phyloP scores from a whole-genome alignment of 2,888 invertebrate genomes.

The Oscheius onirici region DNA sequence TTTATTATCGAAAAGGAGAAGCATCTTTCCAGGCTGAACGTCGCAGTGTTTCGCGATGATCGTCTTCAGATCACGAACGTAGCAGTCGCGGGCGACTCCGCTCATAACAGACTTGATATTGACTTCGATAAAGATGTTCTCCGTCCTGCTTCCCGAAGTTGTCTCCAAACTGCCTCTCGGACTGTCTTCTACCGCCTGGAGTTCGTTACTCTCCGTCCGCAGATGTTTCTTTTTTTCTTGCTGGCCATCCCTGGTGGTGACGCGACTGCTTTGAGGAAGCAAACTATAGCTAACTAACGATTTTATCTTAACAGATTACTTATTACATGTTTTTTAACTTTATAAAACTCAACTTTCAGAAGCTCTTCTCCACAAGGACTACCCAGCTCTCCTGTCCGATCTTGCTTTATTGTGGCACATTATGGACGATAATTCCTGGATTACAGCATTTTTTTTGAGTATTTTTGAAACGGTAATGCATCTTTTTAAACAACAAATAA shows the following conservation, averaged over 20 bases:
- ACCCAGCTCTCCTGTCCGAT: constrained; percentile 27
- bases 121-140: not conserved
- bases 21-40: constrained; percentile 33
- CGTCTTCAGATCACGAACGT: constrained; percentile 30
- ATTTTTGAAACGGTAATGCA: constrained; percentile 39
- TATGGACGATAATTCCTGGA: constrained; percentile 29
- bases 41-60: constrained; percentile 35
- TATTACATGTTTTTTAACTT: not conserved
- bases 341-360: constrained; percentile 18
- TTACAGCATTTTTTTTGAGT: constrained; percentile 42
- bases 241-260: not conserved
- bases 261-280: not conserved
- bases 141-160: not conserved
- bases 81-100: not conserved
- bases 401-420: constrained; percentile 27
- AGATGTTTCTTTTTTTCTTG: not conserved
- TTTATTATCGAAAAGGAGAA: constrained; percentile 47
- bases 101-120: constrained; percentile 9
- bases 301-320: not conserved
- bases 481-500: not conserved
- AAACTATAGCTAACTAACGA: not conserved
- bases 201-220: not conserved
- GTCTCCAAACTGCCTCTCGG: not conserved
- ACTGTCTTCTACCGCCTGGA: not conserved
- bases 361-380: constrained; percentile 24